Base-by-base conservation (phyloP, 2,888 invertebrate genomes). In the Tetragnatha montana region DNA sequence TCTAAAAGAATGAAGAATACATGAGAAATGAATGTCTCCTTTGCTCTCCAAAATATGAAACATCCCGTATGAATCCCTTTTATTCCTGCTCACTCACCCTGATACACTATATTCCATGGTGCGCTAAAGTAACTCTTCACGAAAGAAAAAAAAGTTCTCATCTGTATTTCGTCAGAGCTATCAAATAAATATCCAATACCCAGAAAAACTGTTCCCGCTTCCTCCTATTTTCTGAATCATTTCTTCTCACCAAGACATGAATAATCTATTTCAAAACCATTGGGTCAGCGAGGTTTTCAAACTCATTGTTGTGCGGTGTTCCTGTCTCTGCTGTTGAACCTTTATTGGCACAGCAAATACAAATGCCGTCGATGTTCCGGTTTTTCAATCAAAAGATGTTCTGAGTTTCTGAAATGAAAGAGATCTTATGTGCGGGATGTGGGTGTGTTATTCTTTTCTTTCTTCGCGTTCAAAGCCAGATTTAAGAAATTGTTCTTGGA, bases 401-500 rank as follows among this genome's bases (percentile, higher is more conserved):
- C n/a, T 1, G 60, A 60, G 60, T 60, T 60, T 4, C 17, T 17
- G 12, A 60, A 17, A 60, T 60, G 60, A 60, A 60, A 60, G 60
- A 60, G 60, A 17, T 17, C 60, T 60, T 60, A 60, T 10, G 2
- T 35, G 35, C 35, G 60, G 60, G 60, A 17, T 60, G 60, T 60
- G 60, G 17, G 12, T 8, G 17, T 60, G 12, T 60, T 12, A 8
- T 35, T 35, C 4, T 60, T 60, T 10, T 17, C 60, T 60, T 12
- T 60, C 60, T 60, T 51, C 10, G 8, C 47, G 60, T 78, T 78
- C 22, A 78, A 81, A 70, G 47, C 60, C 47, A 47, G 70, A 70
- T 70, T 70, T 68, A 69, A 68, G 80, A 81, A 81, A 81, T 81
- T 81, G 80, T 49, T 50, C 22, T 60, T 47, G 75, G 78, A 84